A percentile compares a stretch with the other conserved stretches of the same genome.
phyloP scores from a whole-genome alignment of 1,140 invertebrate genomes.

The Drosophila yakuba region DNA sequence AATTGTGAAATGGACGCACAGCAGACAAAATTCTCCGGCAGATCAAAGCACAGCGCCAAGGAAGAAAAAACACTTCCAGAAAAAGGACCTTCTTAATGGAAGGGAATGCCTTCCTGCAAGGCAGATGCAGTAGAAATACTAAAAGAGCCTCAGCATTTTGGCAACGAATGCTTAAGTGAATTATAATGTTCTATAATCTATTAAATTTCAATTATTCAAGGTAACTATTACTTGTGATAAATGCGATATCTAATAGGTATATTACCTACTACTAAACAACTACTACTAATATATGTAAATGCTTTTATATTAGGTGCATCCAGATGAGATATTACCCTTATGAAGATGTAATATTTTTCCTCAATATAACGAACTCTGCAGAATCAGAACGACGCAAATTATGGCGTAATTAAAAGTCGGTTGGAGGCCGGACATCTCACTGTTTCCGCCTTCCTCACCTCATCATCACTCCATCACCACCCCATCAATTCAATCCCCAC shows the following conservation, averaged over 20 bases:
- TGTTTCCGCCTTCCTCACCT: not conserved
- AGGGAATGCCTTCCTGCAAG: too few relatives aligned
- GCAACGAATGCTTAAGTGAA: too few relatives aligned
- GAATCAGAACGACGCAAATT: conserved; percentile 52
- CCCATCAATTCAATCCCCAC: conserved; percentile 21
- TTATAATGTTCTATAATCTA: too few relatives aligned
- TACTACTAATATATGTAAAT: too few relatives aligned
- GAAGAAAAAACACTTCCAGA: conserved; percentile 1
- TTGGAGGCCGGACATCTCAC: conserved; percentile 19
- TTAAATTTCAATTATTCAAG: too few relatives aligned
- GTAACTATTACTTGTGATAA: too few relatives aligned
- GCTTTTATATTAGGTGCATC: too few relatives aligned
- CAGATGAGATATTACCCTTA: not conserved
- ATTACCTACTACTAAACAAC: too few relatives aligned
- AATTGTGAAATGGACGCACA: conserved; percentile 56
- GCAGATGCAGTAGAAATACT: too few relatives aligned
- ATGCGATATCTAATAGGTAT: too few relatives aligned
- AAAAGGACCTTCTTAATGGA: not conserved
- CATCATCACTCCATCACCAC: not conserved
- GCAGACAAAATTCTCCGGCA: conserved; percentile 23
- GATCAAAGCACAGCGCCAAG: conserved; percentile 28
- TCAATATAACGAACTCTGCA: conserved; percentile 11
- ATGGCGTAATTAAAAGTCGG: conserved; percentile 76
- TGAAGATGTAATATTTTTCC: not conserved
- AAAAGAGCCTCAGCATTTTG: too few relatives aligned